Evolutionary conservation across 2,113 vertebrate species (phyloP).

Genomic region (Sylvilagus bachmani): DNA sequence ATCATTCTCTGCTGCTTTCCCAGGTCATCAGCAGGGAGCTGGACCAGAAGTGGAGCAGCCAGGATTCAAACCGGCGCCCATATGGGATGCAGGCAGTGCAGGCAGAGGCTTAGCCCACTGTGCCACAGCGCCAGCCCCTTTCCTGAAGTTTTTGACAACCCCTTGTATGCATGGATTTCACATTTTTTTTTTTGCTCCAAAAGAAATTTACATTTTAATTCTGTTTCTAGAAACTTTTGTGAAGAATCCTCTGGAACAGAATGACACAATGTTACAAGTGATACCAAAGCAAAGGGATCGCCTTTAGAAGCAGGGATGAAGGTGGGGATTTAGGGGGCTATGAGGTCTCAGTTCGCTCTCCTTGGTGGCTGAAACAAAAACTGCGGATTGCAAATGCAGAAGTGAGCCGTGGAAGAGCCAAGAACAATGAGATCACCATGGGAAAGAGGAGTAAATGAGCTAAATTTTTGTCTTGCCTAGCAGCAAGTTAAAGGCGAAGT

Average conservation of each 20-base stretch:
- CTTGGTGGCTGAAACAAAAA: not conserved
- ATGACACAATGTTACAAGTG: not conserved
- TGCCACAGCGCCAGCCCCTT: too few species aligned
- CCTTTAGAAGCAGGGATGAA: not conserved
- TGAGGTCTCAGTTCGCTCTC: not conserved
- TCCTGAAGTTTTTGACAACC: too few species aligned
- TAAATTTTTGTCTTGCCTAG: not conserved
- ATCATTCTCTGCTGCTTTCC: too few species aligned
- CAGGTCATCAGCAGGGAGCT: too few species aligned
- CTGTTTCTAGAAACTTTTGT: too few species aligned
- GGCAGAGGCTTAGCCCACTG: too few species aligned
- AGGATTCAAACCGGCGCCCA: too few species aligned
- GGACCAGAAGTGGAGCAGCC: too few species aligned
- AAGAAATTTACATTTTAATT: too few species aligned
- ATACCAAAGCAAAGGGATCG: not conserved
- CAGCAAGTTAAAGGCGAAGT: not conserved
- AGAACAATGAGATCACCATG: not conserved
- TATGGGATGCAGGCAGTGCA: too few species aligned
- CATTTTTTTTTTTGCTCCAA: too few species aligned
- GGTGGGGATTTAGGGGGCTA: not conserved
- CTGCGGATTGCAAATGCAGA: not conserved
- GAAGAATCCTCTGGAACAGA: not conserved
- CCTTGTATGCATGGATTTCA: too few species aligned
- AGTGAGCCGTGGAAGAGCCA: not conserved
- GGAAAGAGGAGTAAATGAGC: not conserved